Evolutionary conservation across 92 coral and sea anemone species (phyloP).

Genomic region (Heteractis magnifica): DNA sequence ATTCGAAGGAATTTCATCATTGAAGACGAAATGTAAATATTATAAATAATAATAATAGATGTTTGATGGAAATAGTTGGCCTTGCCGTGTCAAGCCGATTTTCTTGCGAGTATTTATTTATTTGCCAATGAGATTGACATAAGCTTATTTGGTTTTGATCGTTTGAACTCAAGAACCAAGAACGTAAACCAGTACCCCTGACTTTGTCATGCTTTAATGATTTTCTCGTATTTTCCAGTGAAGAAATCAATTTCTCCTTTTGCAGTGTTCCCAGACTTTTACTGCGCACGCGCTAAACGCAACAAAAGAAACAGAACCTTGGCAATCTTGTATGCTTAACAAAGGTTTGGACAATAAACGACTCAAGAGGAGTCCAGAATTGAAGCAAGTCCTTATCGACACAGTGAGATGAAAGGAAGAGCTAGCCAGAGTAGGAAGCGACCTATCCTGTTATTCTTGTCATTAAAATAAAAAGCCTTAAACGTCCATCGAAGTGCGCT

Average conservation of each 20-base stretch:
- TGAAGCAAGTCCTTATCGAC: conserved; percentile 32
- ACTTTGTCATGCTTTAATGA: not conserved
- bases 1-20: conserved; percentile 50
- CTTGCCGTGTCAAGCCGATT: conserved; percentile 18
- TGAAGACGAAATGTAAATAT: conserved; percentile 43
- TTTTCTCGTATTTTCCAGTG: not conserved
- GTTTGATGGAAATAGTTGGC: conserved; percentile 39
- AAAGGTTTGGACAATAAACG: conserved; percentile 16
- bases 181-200: not conserved
- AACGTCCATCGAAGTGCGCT: conserved; percentile 26
- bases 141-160: conserved; percentile 7
- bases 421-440: conserved; percentile 23
- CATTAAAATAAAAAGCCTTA: conserved; percentile 23
- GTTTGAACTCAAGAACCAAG: too few species aligned
- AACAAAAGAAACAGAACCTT: conserved; percentile 24
- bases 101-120: conserved; percentile 19
- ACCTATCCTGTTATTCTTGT: conserved; percentile 32
- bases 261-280: not conserved
- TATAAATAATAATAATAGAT: conserved; percentile 32
- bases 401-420: conserved; percentile 25
- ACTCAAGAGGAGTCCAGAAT: conserved; percentile 7
- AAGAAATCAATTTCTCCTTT: not conserved
- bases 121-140: conserved; percentile 17
- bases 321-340: not conserved
- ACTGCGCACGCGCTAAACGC: conserved; percentile 10